Evolutionary conservation across 1,140 invertebrate species (phyloP).

Genomic region (Dermatophagoides farinae): DNA sequence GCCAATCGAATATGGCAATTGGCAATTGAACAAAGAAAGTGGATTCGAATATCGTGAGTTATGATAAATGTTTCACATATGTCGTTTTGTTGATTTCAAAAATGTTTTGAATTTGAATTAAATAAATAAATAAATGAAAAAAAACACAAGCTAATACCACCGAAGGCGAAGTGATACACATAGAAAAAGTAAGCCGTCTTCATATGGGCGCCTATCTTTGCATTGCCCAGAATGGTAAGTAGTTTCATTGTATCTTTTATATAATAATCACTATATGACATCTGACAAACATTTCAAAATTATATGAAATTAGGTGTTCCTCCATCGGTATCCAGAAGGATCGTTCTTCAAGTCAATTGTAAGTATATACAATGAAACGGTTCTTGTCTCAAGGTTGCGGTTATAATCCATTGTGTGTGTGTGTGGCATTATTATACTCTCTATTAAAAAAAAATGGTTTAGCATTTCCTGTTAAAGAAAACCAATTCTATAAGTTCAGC

Average conservation of each 20-base stretch:
- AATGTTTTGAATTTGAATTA: constrained; percentile 3
- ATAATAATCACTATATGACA: not conserved
- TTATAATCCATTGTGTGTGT: not conserved
- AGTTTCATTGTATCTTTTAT: not conserved
- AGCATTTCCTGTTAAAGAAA: not conserved
- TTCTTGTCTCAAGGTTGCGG: constrained; percentile 24
- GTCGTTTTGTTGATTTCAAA: not conserved
- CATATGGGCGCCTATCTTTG: constrained; percentile 79
- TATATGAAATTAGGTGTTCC: constrained; percentile 31
- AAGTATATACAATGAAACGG: constrained; percentile 48
- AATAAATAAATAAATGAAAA: no score
- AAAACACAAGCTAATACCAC: not conserved
- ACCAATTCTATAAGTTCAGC: no score
- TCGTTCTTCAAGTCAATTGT: constrained; percentile 54
- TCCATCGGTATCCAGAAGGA: constrained; percentile 51
- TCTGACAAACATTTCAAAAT: not conserved
- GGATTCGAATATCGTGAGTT: constrained; percentile 14
- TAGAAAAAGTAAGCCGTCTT: constrained; percentile 58
- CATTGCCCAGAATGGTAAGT: constrained; percentile 41
- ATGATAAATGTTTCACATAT: not conserved
- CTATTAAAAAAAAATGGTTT: not conserved
- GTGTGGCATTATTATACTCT: not conserved
- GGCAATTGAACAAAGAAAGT: constrained; percentile 18
- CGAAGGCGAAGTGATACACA: constrained; percentile 35
- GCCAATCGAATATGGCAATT: constrained; percentile 35